Evolutionary conservation across 2,888 invertebrate species (phyloP).

Genomic region (Diaphora mendica): DNA sequence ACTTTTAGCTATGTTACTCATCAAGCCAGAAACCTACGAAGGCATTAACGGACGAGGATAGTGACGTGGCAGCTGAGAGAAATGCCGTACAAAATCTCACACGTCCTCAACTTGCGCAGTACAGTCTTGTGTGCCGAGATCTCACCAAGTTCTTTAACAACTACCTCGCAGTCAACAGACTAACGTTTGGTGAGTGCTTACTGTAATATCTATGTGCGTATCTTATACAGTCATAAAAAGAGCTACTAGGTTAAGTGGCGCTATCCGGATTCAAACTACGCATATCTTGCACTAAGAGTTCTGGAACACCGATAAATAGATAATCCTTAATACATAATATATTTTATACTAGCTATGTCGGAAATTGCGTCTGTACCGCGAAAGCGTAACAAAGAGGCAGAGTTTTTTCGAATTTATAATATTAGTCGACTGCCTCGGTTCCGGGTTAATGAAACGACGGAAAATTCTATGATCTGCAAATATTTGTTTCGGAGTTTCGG

Average conservation of each 20-base stretch:
- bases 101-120: conserved; percentile 63
- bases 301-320: too few relatives aligned
- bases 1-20: conserved; percentile 62
- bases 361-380: too few relatives aligned
- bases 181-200: conserved; percentile 82
- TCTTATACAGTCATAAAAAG: not conserved
- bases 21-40: conserved; percentile 54
- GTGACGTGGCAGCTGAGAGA: conserved; percentile 87
- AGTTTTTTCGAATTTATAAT: too few relatives aligned
- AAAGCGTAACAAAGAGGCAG: too few relatives aligned
- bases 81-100: conserved; percentile 75
- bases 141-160: conserved; percentile 91
- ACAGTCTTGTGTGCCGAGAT: conserved; percentile 88
- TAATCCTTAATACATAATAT: too few relatives aligned
- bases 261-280: not conserved
- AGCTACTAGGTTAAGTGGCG: not conserved
- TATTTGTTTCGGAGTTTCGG: too few relatives aligned
- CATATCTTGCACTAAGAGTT: not conserved
- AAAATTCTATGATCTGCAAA: too few relatives aligned
- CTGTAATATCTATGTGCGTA: not conserved
- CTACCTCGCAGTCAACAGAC: conserved; percentile 92
- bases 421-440: too few relatives aligned
- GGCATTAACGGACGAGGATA: conserved; percentile 75
- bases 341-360: too few relatives aligned
- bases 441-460: too few relatives aligned